Conservation (phyloP, 2,113 vertebrate species). For the Morone chrysops region DNA sequence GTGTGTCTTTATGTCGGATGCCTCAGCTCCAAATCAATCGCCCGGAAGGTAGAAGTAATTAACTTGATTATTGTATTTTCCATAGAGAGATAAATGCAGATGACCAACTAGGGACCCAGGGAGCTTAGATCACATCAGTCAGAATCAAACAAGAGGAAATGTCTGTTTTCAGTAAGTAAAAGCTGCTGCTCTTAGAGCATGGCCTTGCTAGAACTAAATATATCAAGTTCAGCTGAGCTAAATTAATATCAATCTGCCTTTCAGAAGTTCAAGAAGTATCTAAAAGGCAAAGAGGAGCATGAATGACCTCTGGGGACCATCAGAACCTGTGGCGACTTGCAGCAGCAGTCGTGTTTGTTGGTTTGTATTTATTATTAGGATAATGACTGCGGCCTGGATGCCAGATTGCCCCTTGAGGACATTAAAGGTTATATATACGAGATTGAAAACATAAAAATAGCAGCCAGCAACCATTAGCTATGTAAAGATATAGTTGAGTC, state of each 20-base stretch:
- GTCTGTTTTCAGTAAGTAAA: not conserved
- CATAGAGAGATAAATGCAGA: not conserved
- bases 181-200: not conserved
- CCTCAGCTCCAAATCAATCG: not conserved
- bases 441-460: no score
- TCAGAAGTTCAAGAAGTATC: no score
- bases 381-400: no score
- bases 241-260: not conserved
- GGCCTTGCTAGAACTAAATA: not conserved
- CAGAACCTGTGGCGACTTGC: no score
- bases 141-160: not conserved
- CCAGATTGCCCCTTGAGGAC: no score
- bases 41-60: not conserved
- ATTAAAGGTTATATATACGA: no score
- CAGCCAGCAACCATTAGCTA: no score
- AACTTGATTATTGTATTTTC: constrained; percentile 10
- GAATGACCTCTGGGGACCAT: not conserved
- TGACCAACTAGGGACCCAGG: not conserved
- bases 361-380: no score
- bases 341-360: no score
- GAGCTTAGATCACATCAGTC: not conserved
- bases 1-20: not conserved
- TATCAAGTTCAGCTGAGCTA: not conserved
- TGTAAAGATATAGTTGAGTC: no score
- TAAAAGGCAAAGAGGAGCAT: not conserved